phyloP scores from a whole-genome alignment of 2,797 vertebrate species.

The Delichon dasypus region DNA sequence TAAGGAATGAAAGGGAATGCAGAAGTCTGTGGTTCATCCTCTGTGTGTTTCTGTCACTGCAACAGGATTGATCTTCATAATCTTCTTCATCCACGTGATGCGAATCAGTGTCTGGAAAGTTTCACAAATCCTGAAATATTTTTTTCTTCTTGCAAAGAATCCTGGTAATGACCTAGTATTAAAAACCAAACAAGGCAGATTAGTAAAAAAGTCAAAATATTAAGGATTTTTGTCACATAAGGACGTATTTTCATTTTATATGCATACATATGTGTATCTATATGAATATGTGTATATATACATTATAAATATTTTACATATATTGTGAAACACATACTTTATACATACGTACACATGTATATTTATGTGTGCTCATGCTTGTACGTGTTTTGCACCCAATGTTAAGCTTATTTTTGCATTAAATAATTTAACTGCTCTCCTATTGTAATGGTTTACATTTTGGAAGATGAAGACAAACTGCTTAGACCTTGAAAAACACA shows the following conservation, averaged over 20 bases:
- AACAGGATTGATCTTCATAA: neutral
- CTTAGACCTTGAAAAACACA: conserved; percentile 93
- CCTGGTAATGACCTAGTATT: neutral
- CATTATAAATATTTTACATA: neutral
- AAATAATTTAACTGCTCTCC: conserved; percentile 83
- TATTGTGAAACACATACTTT: neutral
- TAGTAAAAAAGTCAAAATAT: neutral
- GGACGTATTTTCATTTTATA: neutral
- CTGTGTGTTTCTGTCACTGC: neutral
- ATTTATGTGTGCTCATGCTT: neutral
- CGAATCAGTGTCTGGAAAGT: neutral
- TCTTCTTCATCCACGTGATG: neutral
- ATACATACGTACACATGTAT: neutral
- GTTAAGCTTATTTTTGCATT: conserved; percentile 86
- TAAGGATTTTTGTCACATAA: neutral
- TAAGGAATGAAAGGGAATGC: neutral
- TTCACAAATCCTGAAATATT: neutral
- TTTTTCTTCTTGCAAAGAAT: neutral
- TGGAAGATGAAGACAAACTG: conserved; percentile 93
- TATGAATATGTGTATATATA: neutral
- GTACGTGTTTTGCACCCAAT: conserved; percentile 63
- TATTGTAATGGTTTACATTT: conserved; percentile 86
- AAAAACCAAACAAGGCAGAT: neutral
- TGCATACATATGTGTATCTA: neutral
- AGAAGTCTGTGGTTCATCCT: neutral